Percentiles rank a stretch among this genome's conserved stretches.
Evolutionary conservation across 2,888 invertebrate species (phyloP).

Genomic region (Drosophila prostipennis): DNA sequence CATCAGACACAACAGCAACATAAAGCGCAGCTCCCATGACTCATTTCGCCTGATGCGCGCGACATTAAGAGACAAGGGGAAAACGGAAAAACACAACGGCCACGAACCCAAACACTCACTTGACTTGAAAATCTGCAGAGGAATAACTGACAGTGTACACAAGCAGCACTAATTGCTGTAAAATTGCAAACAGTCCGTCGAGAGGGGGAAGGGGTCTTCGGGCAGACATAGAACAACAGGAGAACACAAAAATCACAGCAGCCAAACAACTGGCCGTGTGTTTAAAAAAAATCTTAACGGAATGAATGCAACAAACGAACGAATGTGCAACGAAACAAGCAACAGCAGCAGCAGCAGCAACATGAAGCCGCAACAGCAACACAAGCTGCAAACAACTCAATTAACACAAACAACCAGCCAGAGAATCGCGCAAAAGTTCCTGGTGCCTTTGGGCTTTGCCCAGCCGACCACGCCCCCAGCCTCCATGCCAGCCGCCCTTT

Average conservation of each 20-base stretch:
- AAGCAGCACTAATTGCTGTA: constrained; percentile 72
- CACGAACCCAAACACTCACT: constrained; percentile 38
- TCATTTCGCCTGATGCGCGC: constrained; percentile 51
- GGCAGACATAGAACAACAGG: constrained; percentile 47
- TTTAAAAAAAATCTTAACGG: constrained; percentile 47
- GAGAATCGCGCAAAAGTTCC: constrained; percentile 36
- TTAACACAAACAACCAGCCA: constrained; percentile 59
- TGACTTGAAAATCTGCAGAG: constrained; percentile 55
- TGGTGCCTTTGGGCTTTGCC: constrained; percentile 21
- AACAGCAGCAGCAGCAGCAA: constrained; percentile 40
- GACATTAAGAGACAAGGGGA: constrained; percentile 44
- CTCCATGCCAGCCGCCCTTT: constrained; percentile 15
- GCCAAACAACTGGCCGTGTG: constrained; percentile 27
- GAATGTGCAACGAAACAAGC: constrained; percentile 30
- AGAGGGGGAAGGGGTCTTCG: constrained; percentile 2
- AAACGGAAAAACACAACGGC: constrained; percentile 13
- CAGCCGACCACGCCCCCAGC: constrained; percentile 24
- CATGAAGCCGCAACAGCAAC: constrained; percentile 32
- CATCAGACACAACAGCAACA: constrained; percentile 19
- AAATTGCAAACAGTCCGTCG: constrained; percentile 53
- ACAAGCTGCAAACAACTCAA: constrained; percentile 65
- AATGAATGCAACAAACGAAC: constrained; percentile 50
- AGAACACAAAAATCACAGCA: constrained; percentile 35
- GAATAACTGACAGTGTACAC: constrained; percentile 62
- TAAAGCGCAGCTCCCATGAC: constrained; percentile 46